Evolutionary conservation across 2,797 vertebrate genomes (phyloP).

Genomic region (Micropoecilia bifurca): DNA sequence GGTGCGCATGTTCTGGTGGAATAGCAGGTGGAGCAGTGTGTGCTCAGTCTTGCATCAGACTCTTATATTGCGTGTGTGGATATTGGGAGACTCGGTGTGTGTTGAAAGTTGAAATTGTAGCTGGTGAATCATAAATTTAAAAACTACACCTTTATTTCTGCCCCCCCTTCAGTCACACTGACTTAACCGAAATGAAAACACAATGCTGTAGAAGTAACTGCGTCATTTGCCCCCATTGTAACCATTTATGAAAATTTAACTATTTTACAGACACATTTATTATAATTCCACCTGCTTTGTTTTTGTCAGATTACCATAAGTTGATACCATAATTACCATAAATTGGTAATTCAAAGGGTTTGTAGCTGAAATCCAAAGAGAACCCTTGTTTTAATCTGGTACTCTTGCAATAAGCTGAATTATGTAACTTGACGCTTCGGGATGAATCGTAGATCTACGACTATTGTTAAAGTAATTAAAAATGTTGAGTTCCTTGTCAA

Average conservation of each 20-base stretch:
- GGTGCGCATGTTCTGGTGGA: slow-evolving; percentile 27
- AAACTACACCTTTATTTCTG: slow-evolving; percentile 32
- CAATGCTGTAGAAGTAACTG: slow-evolving; percentile 19
- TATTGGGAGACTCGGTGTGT: slow-evolving; percentile 5
- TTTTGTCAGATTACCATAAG: too few species aligned
- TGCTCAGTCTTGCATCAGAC: slow-evolving; percentile 48
- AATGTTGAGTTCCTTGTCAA: not conserved
- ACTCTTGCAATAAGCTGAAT: not conserved
- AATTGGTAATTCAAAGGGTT: slow-evolving; percentile 60
- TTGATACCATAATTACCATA: too few species aligned
- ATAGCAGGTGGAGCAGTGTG: slow-evolving; percentile 54
- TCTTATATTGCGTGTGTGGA: slow-evolving; percentile 7
- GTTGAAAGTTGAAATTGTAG: slow-evolving; percentile 58
- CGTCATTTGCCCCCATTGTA: slow-evolving; percentile 12
- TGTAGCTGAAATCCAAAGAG: slow-evolving; percentile 6
- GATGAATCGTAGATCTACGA: not conserved
- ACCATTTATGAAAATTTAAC: not conserved
- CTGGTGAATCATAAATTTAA: slow-evolving; percentile 66
- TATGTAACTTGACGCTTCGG: not conserved
- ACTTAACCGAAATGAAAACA: slow-evolving; percentile 28
- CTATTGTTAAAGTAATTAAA: not conserved
- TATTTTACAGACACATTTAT: slow-evolving; percentile 19
- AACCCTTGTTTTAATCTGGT: not conserved
- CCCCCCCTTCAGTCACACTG: slow-evolving; percentile 28
- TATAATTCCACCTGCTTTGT: slow-evolving; percentile 32